Evolutionary conservation across 1,140 invertebrate species (phyloP).

Genomic region (Brachionus rotundiformis): DNA sequence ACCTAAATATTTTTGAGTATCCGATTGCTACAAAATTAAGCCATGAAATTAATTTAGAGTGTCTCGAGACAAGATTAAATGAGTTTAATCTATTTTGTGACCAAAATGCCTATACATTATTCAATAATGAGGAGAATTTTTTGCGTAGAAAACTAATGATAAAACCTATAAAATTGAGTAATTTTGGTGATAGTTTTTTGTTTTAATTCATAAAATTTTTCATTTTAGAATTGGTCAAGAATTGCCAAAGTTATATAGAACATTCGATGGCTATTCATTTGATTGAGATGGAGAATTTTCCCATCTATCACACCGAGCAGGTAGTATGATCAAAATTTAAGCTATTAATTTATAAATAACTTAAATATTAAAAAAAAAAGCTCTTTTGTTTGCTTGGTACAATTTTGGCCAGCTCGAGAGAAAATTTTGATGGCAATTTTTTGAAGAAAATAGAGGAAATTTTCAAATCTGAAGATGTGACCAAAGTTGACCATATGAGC

Average conservation of each 20-base stretch:
- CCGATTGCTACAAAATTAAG: neutral
- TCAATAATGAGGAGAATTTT: conserved; percentile 37
- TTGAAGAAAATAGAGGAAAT: neutral
- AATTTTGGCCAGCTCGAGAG: neutral
- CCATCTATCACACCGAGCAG: neutral
- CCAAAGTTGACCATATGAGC: neutral
- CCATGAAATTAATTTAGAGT: neutral
- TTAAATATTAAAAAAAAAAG: neutral
- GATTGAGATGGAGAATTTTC: neutral
- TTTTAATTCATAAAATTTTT: no score
- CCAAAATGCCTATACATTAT: neutral
- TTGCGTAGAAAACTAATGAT: conserved; percentile 13
- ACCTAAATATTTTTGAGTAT: conserved; percentile 31
- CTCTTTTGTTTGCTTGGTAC: neutral
- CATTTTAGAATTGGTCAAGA: neutral
- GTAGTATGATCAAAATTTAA: no score
- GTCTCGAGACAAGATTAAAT: neutral
- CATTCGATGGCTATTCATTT: neutral
- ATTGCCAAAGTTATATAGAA: neutral
- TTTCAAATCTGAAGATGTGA: neutral
- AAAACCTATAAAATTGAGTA: neutral
- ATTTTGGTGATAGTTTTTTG: neutral
- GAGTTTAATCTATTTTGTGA: neutral
- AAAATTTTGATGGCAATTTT: neutral
- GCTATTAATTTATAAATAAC: no score